phyloP scores from a whole-genome alignment of 2,888 invertebrate species.

The Yponomeuta malinellus region DNA sequence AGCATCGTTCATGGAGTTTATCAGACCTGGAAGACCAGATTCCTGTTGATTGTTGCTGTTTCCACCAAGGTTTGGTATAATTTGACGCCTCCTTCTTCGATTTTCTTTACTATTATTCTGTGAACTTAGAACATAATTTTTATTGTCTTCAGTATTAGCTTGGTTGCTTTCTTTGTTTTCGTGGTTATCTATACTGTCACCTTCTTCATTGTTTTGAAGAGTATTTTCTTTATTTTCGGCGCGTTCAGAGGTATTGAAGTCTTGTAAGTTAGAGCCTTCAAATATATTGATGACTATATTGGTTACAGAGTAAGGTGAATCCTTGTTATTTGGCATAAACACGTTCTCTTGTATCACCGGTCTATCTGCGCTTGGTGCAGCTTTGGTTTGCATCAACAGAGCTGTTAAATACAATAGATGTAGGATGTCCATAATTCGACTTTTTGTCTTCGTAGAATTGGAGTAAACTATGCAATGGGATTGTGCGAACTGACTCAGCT shows the following conservation, averaged over 20 bases:
- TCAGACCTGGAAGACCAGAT: background rate
- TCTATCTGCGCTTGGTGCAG: background rate
- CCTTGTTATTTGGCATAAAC: constrained; percentile 3
- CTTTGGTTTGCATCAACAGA: background rate
- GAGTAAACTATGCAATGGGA: too few species aligned
- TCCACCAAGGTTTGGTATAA: background rate
- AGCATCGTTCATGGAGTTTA: constrained; percentile 15
- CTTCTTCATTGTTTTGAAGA: background rate
- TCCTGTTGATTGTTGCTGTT: background rate
- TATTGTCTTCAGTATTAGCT: background rate
- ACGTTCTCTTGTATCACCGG: background rate
- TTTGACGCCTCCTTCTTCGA: background rate
- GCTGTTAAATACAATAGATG: background rate
- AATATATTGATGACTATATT: constrained; percentile 2
- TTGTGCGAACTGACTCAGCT: too few species aligned
- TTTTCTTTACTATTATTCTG: background rate
- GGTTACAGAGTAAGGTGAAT: background rate
- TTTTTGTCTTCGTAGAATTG: too few species aligned
- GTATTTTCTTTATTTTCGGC: constrained; percentile 2
- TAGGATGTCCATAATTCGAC: background rate
- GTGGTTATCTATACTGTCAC: background rate
- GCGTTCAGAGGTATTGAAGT: background rate
- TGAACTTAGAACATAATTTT: background rate
- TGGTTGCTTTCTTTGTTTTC: background rate
- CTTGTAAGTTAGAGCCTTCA: background rate